Evolutionary conservation across 2,888 invertebrate genomes (phyloP).

Genomic region (Gnatocerus cornutus): DNA sequence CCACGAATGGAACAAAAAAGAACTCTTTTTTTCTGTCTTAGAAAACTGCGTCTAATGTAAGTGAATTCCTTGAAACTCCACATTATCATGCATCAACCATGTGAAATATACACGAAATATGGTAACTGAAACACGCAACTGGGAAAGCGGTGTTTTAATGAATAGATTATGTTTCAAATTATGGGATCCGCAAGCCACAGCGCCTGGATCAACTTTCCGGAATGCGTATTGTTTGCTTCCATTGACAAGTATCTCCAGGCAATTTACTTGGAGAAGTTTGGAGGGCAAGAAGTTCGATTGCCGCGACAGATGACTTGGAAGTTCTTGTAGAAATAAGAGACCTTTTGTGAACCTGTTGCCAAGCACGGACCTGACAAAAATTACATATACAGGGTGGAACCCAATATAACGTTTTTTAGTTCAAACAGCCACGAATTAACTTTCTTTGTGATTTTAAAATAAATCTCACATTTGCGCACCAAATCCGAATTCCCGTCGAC

Average conservation of each 20-base stretch:
- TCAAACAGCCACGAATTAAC: too few relatives aligned
- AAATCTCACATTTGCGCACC: too few relatives aligned
- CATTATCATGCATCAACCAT: slow-evolving; percentile 33
- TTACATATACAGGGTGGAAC: too few relatives aligned
- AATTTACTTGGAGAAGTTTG: slow-evolving; percentile 4
- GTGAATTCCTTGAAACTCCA: slow-evolving; percentile 30
- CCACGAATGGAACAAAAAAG: too few relatives aligned
- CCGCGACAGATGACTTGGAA: not conserved
- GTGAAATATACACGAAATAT: slow-evolving; percentile 39
- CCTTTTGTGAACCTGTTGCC: not conserved
- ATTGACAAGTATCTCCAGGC: slow-evolving; percentile 26
- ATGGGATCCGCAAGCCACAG: slow-evolving; percentile 32
- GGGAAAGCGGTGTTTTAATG: slow-evolving; percentile 40
- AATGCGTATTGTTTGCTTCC: slow-evolving; percentile 20
- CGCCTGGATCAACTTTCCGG: slow-evolving; percentile 32
- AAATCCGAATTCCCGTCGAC: too few relatives aligned
- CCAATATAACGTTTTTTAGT: too few relatives aligned
- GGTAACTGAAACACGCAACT: slow-evolving; percentile 40
- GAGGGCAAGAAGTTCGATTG: not conserved
- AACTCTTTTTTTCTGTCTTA: too few relatives aligned
- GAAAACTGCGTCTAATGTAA: too few relatives aligned
- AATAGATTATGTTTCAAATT: slow-evolving; percentile 45
- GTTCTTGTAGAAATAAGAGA: not conserved
- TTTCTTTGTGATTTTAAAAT: too few relatives aligned
- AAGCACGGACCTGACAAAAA: too few relatives aligned